phyloP scores from a whole-genome alignment of 2,888 invertebrate genomes.

The Eupithecia abbreviata region DNA sequence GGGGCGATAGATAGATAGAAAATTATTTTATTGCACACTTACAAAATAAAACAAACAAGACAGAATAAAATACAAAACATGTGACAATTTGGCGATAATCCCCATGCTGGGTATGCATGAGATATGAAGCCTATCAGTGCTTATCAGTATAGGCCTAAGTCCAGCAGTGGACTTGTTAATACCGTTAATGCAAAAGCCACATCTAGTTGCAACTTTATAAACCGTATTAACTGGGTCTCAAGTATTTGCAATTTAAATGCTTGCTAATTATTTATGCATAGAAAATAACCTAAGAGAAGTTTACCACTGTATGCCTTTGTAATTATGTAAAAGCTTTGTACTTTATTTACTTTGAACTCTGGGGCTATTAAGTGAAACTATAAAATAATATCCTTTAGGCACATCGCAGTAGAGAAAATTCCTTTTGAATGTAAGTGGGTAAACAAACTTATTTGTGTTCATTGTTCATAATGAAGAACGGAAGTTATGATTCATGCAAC shows the following conservation, averaged over 20 bases:
- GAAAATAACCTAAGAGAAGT: conserved; percentile 57
- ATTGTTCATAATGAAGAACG: too few relatives aligned
- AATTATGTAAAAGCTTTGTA: conserved; percentile 9
- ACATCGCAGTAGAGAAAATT: background rate
- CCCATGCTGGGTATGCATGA: too few relatives aligned
- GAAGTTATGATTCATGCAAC: too few relatives aligned
- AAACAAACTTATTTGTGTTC: too few relatives aligned
- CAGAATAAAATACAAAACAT: too few relatives aligned
- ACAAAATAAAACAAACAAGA: too few relatives aligned
- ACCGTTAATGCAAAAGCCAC: background rate
- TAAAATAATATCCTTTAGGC: background rate
- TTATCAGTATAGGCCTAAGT: background rate
- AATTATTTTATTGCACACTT: too few relatives aligned
- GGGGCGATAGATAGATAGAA: too few relatives aligned
- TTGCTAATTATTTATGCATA: conserved; percentile 73
- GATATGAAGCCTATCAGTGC: too few relatives aligned
- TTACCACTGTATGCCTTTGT: conserved; percentile 12
- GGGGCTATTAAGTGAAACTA: background rate
- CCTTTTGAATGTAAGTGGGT: too few relatives aligned
- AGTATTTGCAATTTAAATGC: conserved; percentile 73
- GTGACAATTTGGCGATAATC: too few relatives aligned
- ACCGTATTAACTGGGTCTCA: conserved; percentile 42
- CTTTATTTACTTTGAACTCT: conserved; percentile 7
- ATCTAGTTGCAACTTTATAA: conserved; percentile 31
- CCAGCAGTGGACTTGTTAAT: background rate